phyloP scores from a whole-genome alignment of 2,888 invertebrate genomes.

The Ophonus ardosiacus region DNA sequence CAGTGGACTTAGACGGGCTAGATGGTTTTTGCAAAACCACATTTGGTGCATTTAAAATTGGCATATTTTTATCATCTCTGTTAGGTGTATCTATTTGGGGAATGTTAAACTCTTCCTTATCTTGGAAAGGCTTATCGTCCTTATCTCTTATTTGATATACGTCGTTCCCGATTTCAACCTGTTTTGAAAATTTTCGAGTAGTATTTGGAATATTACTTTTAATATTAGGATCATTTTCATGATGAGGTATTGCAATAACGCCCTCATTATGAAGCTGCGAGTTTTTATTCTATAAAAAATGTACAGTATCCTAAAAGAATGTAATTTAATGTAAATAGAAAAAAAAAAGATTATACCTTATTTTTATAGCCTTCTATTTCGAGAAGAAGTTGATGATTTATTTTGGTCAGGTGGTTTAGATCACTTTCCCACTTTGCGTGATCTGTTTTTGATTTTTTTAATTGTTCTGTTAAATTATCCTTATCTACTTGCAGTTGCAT shows the following conservation, averaged over 20 bases:
- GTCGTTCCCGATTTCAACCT: slow-evolving; percentile 61
- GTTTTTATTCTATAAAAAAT: slow-evolving; percentile 45
- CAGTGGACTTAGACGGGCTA: slow-evolving; percentile 58
- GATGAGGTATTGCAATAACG: slow-evolving; percentile 28
- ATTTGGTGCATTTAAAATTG: slow-evolving; percentile 37
- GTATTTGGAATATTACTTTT: slow-evolving; percentile 19
- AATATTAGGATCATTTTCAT: slow-evolving; percentile 13
- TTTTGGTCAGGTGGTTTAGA: slow-evolving; percentile 70
- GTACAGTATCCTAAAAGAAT: slow-evolving; percentile 41
- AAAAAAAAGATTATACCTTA: slow-evolving; percentile 49
- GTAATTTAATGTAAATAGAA: slow-evolving; percentile 23
- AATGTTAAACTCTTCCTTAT: slow-evolving; percentile 58
- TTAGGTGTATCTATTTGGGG: slow-evolving; percentile 62
- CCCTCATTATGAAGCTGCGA: slow-evolving; percentile 4
- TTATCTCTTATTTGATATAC: slow-evolving; percentile 65
- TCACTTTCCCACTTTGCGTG: slow-evolving; percentile 70
- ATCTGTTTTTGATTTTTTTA: slow-evolving; percentile 69
- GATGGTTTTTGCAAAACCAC: slow-evolving; percentile 54
- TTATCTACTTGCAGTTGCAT: slow-evolving; percentile 72
- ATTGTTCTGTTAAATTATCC: slow-evolving; percentile 71
- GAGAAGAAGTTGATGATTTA: slow-evolving; percentile 70
- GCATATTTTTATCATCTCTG: slow-evolving; percentile 19
- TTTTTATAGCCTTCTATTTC: slow-evolving; percentile 67
- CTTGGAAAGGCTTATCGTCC: slow-evolving; percentile 54
- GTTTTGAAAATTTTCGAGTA: slow-evolving; percentile 64